Conservation (phyloP, 37 sponge, comb jelly and placozoan species). For the Beroe forskalii region DNA sequence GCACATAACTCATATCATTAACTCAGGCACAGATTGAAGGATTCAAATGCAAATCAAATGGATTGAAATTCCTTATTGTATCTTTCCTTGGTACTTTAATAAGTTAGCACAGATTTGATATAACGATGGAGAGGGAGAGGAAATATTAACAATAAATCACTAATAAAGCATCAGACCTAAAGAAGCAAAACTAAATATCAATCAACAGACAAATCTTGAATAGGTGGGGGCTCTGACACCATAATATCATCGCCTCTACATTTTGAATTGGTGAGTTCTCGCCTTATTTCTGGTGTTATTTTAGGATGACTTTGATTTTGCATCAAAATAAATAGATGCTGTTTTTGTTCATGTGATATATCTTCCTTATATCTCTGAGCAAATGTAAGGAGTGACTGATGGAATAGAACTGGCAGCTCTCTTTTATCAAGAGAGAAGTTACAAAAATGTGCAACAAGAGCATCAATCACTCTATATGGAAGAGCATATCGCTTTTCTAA, state of each 20-base stretch:
- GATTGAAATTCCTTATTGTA: too few species aligned
- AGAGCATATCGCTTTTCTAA: constrained; percentile 95
- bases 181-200: neutral
- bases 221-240: constrained; percentile 12
- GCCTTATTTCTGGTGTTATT: constrained; percentile 77
- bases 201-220: neutral
- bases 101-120: too few species aligned
- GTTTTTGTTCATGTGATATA: constrained; percentile 90
- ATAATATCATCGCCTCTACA: constrained; percentile 75
- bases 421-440: constrained; percentile 76
- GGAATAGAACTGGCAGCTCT: constrained; percentile 91
- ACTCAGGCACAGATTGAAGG: too few species aligned
- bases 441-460: constrained; percentile 70
- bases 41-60: too few species aligned
- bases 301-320: constrained; percentile 72
- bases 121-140: too few species aligned
- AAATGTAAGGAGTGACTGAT: constrained; percentile 88
- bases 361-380: constrained; percentile 94
- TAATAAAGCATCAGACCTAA: too few species aligned
- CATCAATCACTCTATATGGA: constrained; percentile 92
- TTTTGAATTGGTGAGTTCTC: constrained; percentile 82
- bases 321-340: constrained; percentile 77
- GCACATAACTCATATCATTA: too few species aligned
- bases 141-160: too few species aligned
- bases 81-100: too few species aligned